Evolutionary conservation across 2,113 vertebrate species (phyloP).

Genomic region (Podarcis muralis): DNA sequence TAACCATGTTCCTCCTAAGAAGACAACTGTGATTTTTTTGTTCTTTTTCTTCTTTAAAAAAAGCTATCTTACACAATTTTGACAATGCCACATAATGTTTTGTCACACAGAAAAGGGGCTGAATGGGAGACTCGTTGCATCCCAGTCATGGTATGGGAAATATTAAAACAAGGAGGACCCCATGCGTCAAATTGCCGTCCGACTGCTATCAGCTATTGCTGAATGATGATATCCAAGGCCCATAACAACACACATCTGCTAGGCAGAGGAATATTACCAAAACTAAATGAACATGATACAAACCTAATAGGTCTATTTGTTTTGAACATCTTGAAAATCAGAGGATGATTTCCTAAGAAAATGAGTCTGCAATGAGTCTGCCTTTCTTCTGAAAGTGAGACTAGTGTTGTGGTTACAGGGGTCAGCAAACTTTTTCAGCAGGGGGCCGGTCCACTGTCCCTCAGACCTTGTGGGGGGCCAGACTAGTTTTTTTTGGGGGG

Average conservation of each 20-base stretch:
- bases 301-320: slow-evolving; percentile 18
- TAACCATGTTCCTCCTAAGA: slow-evolving; percentile 61
- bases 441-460: no score
- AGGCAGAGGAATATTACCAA: slow-evolving; percentile 46
- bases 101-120: slow-evolving; percentile 54
- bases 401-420: neutral
- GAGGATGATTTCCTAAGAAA: slow-evolving; percentile 33
- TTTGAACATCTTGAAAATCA: slow-evolving; percentile 43
- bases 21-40: slow-evolving; percentile 43
- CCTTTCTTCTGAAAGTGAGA: neutral
- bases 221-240: slow-evolving; percentile 67
- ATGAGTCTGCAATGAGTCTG: slow-evolving; percentile 2
- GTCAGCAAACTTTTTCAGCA: no score
- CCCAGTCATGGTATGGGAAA: slow-evolving; percentile 65
- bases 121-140: slow-evolving; percentile 65
- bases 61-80: slow-evolving; percentile 33
- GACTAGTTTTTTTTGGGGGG: no score
- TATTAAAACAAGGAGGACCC: slow-evolving; percentile 53
- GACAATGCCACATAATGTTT: slow-evolving; percentile 72
- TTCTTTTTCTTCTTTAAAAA: slow-evolving; percentile 41
- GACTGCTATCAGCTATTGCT: slow-evolving; percentile 73
- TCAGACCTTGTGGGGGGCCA: no score
- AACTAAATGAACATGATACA: slow-evolving; percentile 28
- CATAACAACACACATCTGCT: slow-evolving; percentile 67
- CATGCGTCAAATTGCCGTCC: slow-evolving; percentile 61